These are phyloP conservation scores for Antheraea mylitta DNA, from an alignment of 1,140 invertebrate genomes.

Conservation along the genomic window DNA sequence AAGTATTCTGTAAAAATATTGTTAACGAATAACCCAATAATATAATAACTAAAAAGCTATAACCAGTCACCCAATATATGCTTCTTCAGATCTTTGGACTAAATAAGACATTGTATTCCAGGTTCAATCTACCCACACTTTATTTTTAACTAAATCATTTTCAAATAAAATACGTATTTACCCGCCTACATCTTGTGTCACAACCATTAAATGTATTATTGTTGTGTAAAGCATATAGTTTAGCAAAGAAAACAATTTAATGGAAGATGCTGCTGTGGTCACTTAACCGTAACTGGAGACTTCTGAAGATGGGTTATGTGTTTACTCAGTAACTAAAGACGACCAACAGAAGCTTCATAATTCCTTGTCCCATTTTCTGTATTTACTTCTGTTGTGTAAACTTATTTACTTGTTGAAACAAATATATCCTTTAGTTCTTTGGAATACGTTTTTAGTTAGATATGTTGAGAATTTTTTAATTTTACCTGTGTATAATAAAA, in stretches of 20 bases:
- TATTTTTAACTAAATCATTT: too few species aligned
- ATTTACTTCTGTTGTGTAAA: constrained; percentile 42
- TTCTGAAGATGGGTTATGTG: constrained; percentile 50
- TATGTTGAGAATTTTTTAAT: too few species aligned
- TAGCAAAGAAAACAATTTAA: constrained; percentile 74
- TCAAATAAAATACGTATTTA: neutral
- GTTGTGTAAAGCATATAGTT: constrained; percentile 26
- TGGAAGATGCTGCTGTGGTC: constrained; percentile 68
- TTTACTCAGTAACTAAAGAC: constrained; percentile 63
- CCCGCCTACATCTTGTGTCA: neutral
- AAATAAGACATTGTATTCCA: too few species aligned
- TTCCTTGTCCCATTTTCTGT: constrained; percentile 45
- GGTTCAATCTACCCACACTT: too few species aligned
- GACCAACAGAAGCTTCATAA: constrained; percentile 53
- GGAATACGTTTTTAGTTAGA: neutral
- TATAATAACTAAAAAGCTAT: too few species aligned
- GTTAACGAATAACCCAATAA: too few species aligned
- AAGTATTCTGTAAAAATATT: too few species aligned
- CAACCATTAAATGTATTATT: neutral
- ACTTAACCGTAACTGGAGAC: constrained; percentile 71
- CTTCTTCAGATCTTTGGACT: too few species aligned
- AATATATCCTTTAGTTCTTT: neutral
- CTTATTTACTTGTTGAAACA: constrained; percentile 11
- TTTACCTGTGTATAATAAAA: too few species aligned
- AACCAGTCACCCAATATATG: too few species aligned